Percentiles rank a stretch among this genome's conserved stretches.
Evolutionary conservation across 2,888 invertebrate genomes (phyloP).

Genomic region (Caenorhabditis afra): DNA sequence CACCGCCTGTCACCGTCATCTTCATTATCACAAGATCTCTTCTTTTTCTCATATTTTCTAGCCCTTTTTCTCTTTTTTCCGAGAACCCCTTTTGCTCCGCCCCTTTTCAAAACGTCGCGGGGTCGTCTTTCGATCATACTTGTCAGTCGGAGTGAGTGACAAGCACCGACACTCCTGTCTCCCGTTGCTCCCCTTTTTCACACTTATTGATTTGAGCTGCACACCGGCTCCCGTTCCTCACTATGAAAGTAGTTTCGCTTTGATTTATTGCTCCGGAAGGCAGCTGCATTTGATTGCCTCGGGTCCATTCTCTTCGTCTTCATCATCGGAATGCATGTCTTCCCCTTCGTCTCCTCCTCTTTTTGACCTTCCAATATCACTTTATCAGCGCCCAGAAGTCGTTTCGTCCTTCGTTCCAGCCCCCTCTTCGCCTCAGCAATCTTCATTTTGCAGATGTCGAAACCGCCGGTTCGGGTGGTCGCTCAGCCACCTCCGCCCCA

Average conservation of each 20-base stretch:
- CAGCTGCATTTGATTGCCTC: no score
- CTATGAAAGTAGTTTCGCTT: neutral
- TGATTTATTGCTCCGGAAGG: slow-evolving; percentile 37
- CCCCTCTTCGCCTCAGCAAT: slow-evolving; percentile 5
- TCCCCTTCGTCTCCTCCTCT: neutral
- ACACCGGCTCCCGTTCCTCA: neutral
- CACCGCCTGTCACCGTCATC: slow-evolving; percentile 23
- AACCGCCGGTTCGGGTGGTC: slow-evolving; percentile 66
- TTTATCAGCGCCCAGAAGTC: slow-evolving; percentile 18
- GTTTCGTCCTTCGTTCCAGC: slow-evolving; percentile 49
- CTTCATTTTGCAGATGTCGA: slow-evolving; percentile 66
- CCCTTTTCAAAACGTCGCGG: slow-evolving; percentile 18
- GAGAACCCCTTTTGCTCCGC: slow-evolving; percentile 31
- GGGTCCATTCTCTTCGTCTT: neutral
- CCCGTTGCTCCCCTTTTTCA: neutral
- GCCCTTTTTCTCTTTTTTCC: slow-evolving; percentile 23
- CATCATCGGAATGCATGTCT: slow-evolving; percentile 47
- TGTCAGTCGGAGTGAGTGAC: slow-evolving; percentile 41
- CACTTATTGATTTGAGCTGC: slow-evolving; percentile 2
- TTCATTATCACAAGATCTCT: slow-evolving; percentile 46
- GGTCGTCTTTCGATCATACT: slow-evolving; percentile 32
- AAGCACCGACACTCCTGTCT: neutral
- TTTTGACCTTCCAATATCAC: slow-evolving; percentile 46
- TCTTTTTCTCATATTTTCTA: slow-evolving; percentile 10
- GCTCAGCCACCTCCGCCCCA: slow-evolving; percentile 55